phyloP scores from a whole-genome alignment of 2,888 invertebrate species.

The Eupithecia subfuscata region DNA sequence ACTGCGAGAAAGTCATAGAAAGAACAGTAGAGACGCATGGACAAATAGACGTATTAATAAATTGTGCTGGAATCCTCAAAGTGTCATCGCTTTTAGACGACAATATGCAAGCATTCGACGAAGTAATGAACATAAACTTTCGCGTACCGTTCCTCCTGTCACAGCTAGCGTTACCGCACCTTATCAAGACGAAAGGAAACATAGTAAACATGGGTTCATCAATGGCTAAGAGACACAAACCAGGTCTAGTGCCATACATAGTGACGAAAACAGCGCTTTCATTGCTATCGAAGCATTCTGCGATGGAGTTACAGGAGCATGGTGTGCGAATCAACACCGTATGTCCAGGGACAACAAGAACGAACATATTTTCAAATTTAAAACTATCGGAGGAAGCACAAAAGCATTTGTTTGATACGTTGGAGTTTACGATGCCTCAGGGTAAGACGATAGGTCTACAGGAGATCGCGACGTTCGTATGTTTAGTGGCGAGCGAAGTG shows the following conservation, averaged over 20 bases:
- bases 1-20: constrained; percentile 54
- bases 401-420: constrained; percentile 42
- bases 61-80: constrained; percentile 56
- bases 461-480: constrained; percentile 58
- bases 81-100: constrained; percentile 55
- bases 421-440: constrained; percentile 49
- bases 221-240: constrained; percentile 51
- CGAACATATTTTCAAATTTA: constrained; percentile 54
- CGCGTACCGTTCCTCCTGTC: constrained; percentile 58
- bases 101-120: constrained; percentile 57
- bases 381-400: constrained; percentile 44
- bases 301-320: constrained; percentile 53
- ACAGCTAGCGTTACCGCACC: constrained; percentile 56
- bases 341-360: constrained; percentile 58
- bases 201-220: constrained; percentile 61
- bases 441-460: constrained; percentile 55
- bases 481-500: constrained; percentile 58
- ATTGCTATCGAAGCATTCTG: constrained; percentile 56
- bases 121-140: constrained; percentile 60
- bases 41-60: constrained; percentile 59
- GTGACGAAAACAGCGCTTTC: constrained; percentile 58
- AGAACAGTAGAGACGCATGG: constrained; percentile 58
- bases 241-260: constrained; percentile 55
- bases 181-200: constrained; percentile 62
- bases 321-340: constrained; percentile 63